Percentiles rank a stretch among this genome's conserved stretches.
These are phyloP conservation scores for Andrena bicolor DNA, from an alignment of 2,888 invertebrate species.

Conservation along the genomic window DNA sequence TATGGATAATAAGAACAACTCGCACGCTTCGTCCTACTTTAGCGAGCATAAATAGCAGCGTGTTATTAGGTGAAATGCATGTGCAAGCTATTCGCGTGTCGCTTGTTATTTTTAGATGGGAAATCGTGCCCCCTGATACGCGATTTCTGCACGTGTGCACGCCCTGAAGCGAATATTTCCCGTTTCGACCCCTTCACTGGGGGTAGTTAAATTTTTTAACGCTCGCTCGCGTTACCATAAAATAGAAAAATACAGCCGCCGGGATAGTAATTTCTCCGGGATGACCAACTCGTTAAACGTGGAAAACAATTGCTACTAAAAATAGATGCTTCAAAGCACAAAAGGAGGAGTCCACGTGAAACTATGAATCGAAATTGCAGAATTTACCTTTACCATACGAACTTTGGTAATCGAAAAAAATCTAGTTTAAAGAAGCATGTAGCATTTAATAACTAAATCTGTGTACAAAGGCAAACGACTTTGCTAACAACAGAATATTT, in stretches of 20 bases:
- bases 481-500: too few relatives aligned
- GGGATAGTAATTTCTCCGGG: too few relatives aligned
- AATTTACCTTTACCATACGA: too few relatives aligned
- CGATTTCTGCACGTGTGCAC: neutral
- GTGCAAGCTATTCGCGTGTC: slow-evolving; percentile 67
- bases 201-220: neutral
- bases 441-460: too few relatives aligned
- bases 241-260: neutral
- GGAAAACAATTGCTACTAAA: too few relatives aligned
- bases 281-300: too few relatives aligned
- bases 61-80: slow-evolving; percentile 66
- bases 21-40: slow-evolving; percentile 66
- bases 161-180: neutral
- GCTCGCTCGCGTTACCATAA: neutral
- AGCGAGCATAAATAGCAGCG: slow-evolving; percentile 54
- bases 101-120: slow-evolving; percentile 66
- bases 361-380: too few relatives aligned
- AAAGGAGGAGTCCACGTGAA: too few relatives aligned
- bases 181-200: neutral
- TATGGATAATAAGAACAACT: slow-evolving; percentile 40
- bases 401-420: too few relatives aligned
- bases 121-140: slow-evolving; percentile 38
- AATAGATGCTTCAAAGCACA: too few relatives aligned
- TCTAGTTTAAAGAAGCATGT: too few relatives aligned
- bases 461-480: too few relatives aligned